Conservation (phyloP, 2,888 invertebrate genomes). For the Uropetala carovei region DNA sequence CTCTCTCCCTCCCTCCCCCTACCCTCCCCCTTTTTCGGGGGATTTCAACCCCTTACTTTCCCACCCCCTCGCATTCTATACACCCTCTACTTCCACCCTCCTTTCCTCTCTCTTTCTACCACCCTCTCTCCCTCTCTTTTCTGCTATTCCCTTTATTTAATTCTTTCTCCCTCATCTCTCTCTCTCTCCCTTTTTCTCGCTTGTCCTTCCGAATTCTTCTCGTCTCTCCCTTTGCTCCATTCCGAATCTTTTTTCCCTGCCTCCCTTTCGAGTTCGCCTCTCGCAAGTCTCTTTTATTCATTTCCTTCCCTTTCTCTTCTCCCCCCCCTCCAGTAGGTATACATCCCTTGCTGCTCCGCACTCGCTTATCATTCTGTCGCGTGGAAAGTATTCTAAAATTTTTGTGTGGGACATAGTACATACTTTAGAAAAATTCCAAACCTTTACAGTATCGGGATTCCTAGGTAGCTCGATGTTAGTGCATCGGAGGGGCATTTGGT, state of each 20-base stretch:
- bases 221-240: too few species aligned
- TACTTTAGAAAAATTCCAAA: too few species aligned
- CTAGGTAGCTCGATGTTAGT: too few species aligned
- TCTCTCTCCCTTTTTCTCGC: neutral
- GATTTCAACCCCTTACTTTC: neutral
- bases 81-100: neutral
- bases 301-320: neutral
- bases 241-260: neutral
- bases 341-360: too few species aligned
- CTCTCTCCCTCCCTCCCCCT: too few species aligned
- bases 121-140: neutral
- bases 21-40: too few species aligned
- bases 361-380: neutral
- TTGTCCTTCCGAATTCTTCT: neutral
- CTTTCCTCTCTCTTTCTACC: too few species aligned
- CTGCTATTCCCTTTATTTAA: neutral
- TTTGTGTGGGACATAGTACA: too few species aligned
- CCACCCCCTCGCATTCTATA: neutral
- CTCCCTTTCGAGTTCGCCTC: neutral
- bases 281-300: conserved; percentile 2
- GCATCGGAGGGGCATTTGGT: too few species aligned
- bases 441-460: too few species aligned
- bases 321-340: neutral
- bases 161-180: neutral
- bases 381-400: too few species aligned